A percentile compares a stretch with the other conserved stretches of the same genome.
Evolutionary conservation across 2,113 vertebrate genomes (phyloP).

Genomic region (Microtus pennsylvanicus): DNA sequence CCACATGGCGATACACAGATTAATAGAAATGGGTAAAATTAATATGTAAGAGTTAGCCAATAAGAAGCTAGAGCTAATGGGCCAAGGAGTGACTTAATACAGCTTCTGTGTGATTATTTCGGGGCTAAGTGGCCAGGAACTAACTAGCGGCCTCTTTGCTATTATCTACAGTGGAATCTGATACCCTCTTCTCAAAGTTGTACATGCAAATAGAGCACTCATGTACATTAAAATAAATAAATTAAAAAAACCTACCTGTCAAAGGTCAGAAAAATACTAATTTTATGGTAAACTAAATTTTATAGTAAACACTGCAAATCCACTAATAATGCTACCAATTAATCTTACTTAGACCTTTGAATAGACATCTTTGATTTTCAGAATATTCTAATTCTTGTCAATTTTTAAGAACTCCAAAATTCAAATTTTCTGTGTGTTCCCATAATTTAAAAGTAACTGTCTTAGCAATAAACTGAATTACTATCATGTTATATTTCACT

Average conservation of each 20-base stretch:
- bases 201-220: not conserved
- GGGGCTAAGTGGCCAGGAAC: too few species aligned
- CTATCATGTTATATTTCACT: not conserved
- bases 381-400: slow-evolving; percentile 39
- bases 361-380: slow-evolving; percentile 29
- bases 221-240: not conserved
- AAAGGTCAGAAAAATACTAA: not conserved
- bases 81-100: too few species aligned
- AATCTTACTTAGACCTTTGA: slow-evolving; percentile 47
- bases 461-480: slow-evolving; percentile 34
- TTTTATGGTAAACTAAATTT: slow-evolving; percentile 45
- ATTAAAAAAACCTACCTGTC: not conserved
- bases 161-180: not conserved
- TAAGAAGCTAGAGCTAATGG: too few species aligned
- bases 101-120: too few species aligned
- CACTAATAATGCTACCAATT: slow-evolving; percentile 4
- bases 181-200: too few species aligned
- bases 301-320: slow-evolving; percentile 6
- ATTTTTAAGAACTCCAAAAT: slow-evolving; percentile 31
- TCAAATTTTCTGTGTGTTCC: slow-evolving; percentile 7
- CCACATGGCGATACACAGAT: too few species aligned
- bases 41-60: too few species aligned
- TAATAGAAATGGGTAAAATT: too few species aligned
- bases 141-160: too few species aligned
- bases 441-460: not conserved